Evolutionary conservation across 1,140 invertebrate species (phyloP), one percentile per base, ranked within the genome.

Genomic region (Drosophila bocki): DNA sequence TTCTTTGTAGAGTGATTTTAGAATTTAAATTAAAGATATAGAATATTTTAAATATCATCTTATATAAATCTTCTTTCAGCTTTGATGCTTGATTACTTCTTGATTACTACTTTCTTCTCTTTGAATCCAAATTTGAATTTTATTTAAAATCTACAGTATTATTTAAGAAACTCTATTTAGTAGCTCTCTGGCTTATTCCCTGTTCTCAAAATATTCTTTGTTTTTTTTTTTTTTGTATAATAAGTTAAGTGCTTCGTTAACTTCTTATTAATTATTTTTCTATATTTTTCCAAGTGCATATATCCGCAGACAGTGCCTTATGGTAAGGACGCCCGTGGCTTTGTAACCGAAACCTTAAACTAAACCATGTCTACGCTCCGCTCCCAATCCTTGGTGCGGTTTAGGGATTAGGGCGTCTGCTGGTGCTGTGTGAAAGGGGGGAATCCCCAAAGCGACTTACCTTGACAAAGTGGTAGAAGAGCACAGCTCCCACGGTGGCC

Each of bases 401-500:
- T 78, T 41, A 53, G 82, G 85, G 85, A 90, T 90, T 90, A 90
- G 60, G 69, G 48, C 63, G 85, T 79, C 78, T 81, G 81, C 42
- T 57, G 67, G 12, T 58, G 15, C 47, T 56, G 61, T 13, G 64
- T 13, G 64, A 71, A 35, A 60, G 62, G 60, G 58, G 58, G 83
- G 67, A 70, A 50, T 67, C 45, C 45, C 32, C 33, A 35, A 35
- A 7, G 29, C 6, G 13, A 93, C 94, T 94, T 93, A 97, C 96
- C 95, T 96, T 96, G 44, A 97, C 93, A 92, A 96, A 97, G 83
- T 97, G 96, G 91, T 96, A 97, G 92, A 96, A 97, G 90, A 96
- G 94, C 3, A 96, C 95, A 2, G 95, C 95, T 11, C 95, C 95
- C 60, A 96, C 93, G 29, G 95, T 96, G 47, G 95, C 94, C 45